These are phyloP conservation scores for Gouania willdenowi DNA, from an alignment of 2,797 vertebrate species.

Conservation along the genomic window DNA sequence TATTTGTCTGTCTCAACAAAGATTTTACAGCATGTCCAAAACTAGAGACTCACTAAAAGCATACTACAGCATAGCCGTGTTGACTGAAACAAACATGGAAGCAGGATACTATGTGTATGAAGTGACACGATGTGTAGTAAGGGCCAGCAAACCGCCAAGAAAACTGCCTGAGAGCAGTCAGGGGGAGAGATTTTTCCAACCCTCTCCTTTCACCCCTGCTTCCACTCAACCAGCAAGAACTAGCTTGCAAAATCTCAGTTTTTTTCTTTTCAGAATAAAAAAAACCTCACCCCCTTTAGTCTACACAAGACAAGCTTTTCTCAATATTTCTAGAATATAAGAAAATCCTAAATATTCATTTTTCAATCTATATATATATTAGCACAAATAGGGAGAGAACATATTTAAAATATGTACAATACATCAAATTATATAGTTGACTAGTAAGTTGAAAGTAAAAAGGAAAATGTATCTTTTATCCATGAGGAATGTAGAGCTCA, in stretches of 20 bases:
- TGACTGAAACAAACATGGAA: conserved; percentile 29
- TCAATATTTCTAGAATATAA: not conserved
- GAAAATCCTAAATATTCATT: conserved; percentile 24
- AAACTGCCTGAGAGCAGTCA: conserved; percentile 46
- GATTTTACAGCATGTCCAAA: conserved; percentile 38
- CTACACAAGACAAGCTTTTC: conserved; percentile 6
- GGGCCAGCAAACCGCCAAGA: conserved; percentile 38
- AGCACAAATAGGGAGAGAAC: too few relatives aligned
- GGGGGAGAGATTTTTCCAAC: conserved; percentile 37
- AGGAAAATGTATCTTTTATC: conserved; percentile 38
- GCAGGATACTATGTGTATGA: conserved; percentile 49
- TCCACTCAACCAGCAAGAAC: conserved; percentile 27
- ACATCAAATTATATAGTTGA: conserved; percentile 40
- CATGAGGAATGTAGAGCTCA: conserved; percentile 48
- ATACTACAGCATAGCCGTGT: too few relatives aligned
- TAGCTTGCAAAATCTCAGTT: conserved; percentile 17
- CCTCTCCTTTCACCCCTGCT: conserved; percentile 26
- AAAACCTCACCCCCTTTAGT: conserved; percentile 9
- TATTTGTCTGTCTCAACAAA: conserved; percentile 40
- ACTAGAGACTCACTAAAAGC: too few relatives aligned
- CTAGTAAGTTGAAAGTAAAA: conserved; percentile 23
- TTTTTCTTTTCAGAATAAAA: conserved; percentile 27
- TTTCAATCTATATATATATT: too few relatives aligned
- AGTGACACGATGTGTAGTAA: conserved; percentile 56
- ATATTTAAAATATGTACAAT: too few relatives aligned